Conservation (phyloP, 1,140 invertebrate genomes). For the Zaprionus taronus region DNA sequence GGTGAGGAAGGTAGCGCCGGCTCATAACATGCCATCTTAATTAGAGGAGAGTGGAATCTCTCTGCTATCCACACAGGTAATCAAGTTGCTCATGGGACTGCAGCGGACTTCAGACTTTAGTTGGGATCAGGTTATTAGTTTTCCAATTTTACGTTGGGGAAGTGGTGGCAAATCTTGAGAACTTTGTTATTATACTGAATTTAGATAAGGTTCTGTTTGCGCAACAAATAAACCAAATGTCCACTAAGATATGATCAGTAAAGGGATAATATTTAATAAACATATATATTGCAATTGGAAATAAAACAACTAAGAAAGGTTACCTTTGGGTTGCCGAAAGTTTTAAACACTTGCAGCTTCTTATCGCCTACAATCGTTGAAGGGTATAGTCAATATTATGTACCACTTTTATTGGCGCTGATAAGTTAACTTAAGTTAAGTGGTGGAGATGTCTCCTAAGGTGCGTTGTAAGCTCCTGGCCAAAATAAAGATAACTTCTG, state of each 20-base stretch:
- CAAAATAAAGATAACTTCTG: too few species aligned
- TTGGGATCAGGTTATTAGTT: constrained; percentile 17
- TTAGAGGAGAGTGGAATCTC: constrained; percentile 48
- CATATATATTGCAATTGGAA: too few species aligned
- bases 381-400: too few species aligned
- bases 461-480: too few species aligned
- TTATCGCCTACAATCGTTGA: too few species aligned
- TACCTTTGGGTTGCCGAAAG: too few species aligned
- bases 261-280: background rate
- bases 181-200: background rate
- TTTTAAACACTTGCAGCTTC: too few species aligned
- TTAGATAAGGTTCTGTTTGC: background rate
- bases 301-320: too few species aligned
- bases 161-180: background rate
- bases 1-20: constrained; percentile 15
- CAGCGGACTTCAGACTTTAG: background rate
- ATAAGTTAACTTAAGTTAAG: too few species aligned
- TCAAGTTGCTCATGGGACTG: constrained; percentile 46
- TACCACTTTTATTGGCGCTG: too few species aligned
- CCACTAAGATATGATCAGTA: background rate
- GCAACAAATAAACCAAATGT: fast-evolving
- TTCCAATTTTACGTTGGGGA: constrained; percentile 4
- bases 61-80: constrained; percentile 37
- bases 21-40: constrained; percentile 60
- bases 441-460: too few species aligned